Evolutionary conservation across 2,113 vertebrate genomes (phyloP), one percentile per base, ranked within the genome.

Genomic region (Dinomys branickii): DNA sequence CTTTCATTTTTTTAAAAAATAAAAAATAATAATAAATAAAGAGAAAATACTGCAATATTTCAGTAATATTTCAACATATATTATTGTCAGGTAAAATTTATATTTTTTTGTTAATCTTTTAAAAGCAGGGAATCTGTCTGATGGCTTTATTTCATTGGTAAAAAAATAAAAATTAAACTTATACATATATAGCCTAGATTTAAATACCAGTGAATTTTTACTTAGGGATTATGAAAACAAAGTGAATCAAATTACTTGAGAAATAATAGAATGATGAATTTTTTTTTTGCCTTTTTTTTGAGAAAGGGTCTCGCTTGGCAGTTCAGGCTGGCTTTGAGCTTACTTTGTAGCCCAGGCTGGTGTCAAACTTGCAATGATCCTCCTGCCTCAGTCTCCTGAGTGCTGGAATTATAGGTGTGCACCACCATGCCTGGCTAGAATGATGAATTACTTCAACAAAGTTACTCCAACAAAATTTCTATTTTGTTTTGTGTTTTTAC

Each of bases 1-100:
- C n/a, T n/a, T n/a, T n/a, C n/a, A n/a, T n/a, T n/a, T n/a, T n/a
- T n/a, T n/a, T n/a, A n/a, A n/a, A n/a, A n/a, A n/a, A n/a, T n/a
- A n/a, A n/a, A n/a, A n/a, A n/a, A n/a, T n/a, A n/a, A n/a, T n/a
- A n/a, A n/a, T n/a, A n/a, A n/a, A n/a, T n/a, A n/a, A n/a, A n/a
- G n/a, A n/a, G n/a, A n/a, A n/a, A n/a, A n/a, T 19, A 67, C 47
- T 41, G 35, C 30, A 65, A 38, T 92, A 67, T 59, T 90, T 96
- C 56, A 88, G 67, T 85, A 50, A 89, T 0, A 80, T 30, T 65
- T 95, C 35, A 71, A 69, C 2, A 80, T 12, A 81, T 5, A 77
- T 26, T 85, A n/a, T 30, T 94, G 63, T 50, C 56, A 82, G 50
- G 88, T 67, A 95, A 85, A 78, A 91, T 71, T 63, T 95, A 69